Base-by-base conservation (phyloP, 2,888 invertebrate genomes). In the Uloborus plumipes region DNA sequence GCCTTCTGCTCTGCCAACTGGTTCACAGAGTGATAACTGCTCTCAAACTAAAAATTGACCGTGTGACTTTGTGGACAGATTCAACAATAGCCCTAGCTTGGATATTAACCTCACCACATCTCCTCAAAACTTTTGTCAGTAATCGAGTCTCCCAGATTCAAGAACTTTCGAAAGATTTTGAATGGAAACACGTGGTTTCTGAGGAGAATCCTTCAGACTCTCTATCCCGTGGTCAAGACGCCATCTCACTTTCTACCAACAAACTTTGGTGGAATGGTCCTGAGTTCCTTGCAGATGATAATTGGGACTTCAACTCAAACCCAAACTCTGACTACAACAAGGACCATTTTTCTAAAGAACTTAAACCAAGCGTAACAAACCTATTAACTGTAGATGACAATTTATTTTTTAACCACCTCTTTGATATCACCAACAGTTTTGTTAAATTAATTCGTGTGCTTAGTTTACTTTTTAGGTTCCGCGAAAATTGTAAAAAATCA, bases 111-210 rank as follows among this genome's bases (percentile, higher is more conserved):
- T 15, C 15, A 11, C 58, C 18, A n/a, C 58, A 58, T n/a, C 20
- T 58, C 20, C 58, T 58, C 58, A 86, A 87, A 55, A 85, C 86
- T 0, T 87, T 86, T 81, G 87, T 87, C 0, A 76, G 81, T 1
- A 87, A 87, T 66, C 26, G 86, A 61, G 86, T 87, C 2, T 50
- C 84, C 7, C 49, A 84, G 70, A 87, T 87, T 11, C 84, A 85
- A 55, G 58, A 84, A 11, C 66, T 67, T 1, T 61, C 85, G 11
- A 26, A 79, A 15, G 59, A 69, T n/a, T 67, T 84, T 0, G 64
- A 84, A 4, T 87, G 87, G 87, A 26, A 26, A 53, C 16, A 53
- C 53, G n/a, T n/a, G 53, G 3, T 15, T 53, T 16, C n/a, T 3
- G 53, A 53, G 16, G 2, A 7, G 1, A 3, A 53, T 7, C 53